Base-by-base conservation (phyloP, 2,797 vertebrate genomes). In the Trachops cirrhosus region DNA sequence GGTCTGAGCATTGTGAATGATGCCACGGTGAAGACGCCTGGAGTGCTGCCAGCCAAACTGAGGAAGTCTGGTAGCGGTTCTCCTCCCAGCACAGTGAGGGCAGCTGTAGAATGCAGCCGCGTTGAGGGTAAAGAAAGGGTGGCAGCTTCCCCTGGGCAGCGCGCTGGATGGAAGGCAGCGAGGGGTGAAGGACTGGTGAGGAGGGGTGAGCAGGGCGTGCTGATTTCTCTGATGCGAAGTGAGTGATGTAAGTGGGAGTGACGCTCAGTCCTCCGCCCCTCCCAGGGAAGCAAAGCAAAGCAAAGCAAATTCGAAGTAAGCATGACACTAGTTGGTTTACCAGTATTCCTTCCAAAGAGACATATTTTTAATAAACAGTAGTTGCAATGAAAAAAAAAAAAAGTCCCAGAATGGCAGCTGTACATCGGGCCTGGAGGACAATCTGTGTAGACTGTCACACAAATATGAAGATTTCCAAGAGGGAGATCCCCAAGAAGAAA, bases 331-430 rank as follows among this genome's bases (percentile, higher is more conserved):
- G 98, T 98, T 97, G 98, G 97, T 98, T 98, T 98, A 97, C 97
- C 98, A 97, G 98, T 98, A 98, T 98, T 98, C 98, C 98, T 98
- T 98, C 98, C 98, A 97, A 99, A 98, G 98, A 99, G 98, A 99
- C 98, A 93, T 99, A 99, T 99, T 99, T 99, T 99, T 98, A 99
- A 99, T 99, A 99, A 99, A 97, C 59, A 97, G 98, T 98, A 98
- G 98, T 98, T 99, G 98, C 98, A 98, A 98, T 98, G 98, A 99
- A 94, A 78, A 22, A 77, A 50, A 78, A 84, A 59, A 59, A 14
- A 5, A 29, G 11, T 12, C 48, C 11, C 5, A 14, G 44, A 67
- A 91, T 32, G 41, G 71, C 96, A 91, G 78, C 48, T 71, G 67
- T 54, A 71, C 32, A 21, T 46, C 29, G 19, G 44, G 54, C 37